These are phyloP conservation scores for Talpa occidentalis DNA, from an alignment of 2,113 vertebrate genomes.

Conservation along the genomic window DNA sequence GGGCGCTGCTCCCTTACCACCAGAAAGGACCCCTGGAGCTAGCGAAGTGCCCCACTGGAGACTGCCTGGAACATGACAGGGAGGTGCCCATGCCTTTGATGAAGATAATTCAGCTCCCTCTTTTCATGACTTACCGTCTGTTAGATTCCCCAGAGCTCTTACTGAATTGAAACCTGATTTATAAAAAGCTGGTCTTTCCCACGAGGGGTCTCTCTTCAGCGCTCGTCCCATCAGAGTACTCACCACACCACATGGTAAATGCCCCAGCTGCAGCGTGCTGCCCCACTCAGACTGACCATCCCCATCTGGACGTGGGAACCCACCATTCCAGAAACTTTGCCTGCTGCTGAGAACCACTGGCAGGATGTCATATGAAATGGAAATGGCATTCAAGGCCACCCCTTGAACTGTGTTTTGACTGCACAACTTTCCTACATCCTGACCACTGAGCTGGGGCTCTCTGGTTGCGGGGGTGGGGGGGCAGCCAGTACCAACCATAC, in stretches of 20 bases:
- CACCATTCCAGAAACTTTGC: background rate
- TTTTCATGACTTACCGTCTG: background rate
- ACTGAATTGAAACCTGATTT: background rate
- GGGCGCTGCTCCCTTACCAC: background rate
- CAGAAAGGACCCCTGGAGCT: background rate
- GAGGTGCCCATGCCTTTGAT: background rate
- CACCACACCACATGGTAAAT: accelerated
- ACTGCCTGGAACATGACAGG: background rate
- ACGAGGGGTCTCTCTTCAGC: background rate
- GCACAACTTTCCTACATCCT: background rate
- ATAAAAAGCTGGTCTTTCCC: background rate
- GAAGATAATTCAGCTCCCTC: background rate
- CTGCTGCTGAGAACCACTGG: background rate
- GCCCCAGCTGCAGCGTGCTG: no score
- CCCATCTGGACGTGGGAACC: background rate
- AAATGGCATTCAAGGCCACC: background rate
- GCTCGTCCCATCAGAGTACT: background rate
- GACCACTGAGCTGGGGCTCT: background rate
- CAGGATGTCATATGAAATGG: background rate
- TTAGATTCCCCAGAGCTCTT: background rate
- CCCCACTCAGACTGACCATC: background rate
- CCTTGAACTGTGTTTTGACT: no score
- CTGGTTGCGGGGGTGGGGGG: background rate
- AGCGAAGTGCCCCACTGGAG: background rate
- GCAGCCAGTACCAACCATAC: accelerated